phyloP scores from a whole-genome alignment of 2,797 vertebrate species.

The Sebastes steindachneri region DNA sequence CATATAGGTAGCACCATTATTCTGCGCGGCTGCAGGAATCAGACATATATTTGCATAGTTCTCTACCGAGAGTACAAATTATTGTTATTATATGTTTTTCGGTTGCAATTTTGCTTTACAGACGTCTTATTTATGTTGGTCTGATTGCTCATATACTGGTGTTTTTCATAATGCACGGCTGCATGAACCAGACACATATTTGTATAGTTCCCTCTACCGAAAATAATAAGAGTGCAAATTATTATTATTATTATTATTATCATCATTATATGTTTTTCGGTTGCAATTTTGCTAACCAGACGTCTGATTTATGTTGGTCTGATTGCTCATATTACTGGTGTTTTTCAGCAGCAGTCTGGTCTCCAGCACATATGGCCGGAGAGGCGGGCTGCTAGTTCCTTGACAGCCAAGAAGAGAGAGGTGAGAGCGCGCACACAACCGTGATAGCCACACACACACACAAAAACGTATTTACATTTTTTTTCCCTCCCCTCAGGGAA shows the following conservation, averaged over 20 bases:
- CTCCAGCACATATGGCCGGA: conserved; percentile 52
- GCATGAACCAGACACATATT: too few relatives aligned
- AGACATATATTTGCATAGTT: conserved; percentile 1
- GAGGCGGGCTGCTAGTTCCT: conserved; percentile 70
- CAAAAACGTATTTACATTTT: conserved; percentile 21
- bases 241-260: too few relatives aligned
- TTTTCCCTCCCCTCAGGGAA: background rate
- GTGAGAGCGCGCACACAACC: conserved; percentile 57
- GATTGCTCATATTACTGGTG: conserved; percentile 20
- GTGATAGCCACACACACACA: conserved; percentile 9
- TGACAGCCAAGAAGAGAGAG: conserved; percentile 64
- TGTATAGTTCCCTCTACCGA: too few relatives aligned
- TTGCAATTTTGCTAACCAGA: background rate
- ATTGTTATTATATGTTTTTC: too few relatives aligned
- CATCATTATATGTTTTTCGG: background rate
- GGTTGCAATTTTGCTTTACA: too few relatives aligned
- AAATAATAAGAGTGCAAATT: too few relatives aligned
- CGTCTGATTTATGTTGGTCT: background rate
- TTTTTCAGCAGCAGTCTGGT: conserved; percentile 31
- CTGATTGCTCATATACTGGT: too few relatives aligned
- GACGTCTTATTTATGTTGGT: too few relatives aligned
- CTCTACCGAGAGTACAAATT: background rate
- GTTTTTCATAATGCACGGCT: too few relatives aligned
- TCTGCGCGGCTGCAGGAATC: conserved; percentile 17
- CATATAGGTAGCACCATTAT: conserved; percentile 3